Base-by-base conservation (phyloP, 2,888 invertebrate species). In the Bhutanitis thaidina region DNA sequence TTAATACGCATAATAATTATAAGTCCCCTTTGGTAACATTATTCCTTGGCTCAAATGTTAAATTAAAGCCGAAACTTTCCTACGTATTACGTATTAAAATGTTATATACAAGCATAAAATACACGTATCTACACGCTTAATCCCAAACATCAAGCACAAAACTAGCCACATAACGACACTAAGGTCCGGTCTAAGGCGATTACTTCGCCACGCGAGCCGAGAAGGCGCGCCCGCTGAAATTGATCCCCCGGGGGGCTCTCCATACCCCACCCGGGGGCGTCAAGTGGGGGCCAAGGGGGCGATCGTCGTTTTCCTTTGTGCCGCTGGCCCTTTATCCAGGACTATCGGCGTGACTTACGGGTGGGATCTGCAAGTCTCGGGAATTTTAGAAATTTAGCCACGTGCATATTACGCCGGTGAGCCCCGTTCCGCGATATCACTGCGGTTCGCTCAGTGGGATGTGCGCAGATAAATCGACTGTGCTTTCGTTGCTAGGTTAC, bases 151-250 rank as follows among this genome's bases (percentile, higher is more conserved):
- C 50, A 58, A 60, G 59, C 59, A 39, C 55, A 58, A 61, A 65
- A 65, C 64, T 65, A 59, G 61, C 69, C 72, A 68, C 71, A 68
- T 69, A 70, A 70, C 68, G 67, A 64, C 67, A 64, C 69, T 58
- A 59, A 65, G 71, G 74, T 70, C 74, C 72, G 65, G 65, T 60
- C 63, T 77, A 78, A 77, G 77, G 72, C 77, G 78, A 78, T 78
- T 78, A 78, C 74, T 65, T 51, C 62, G 66, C 65, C 69, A 71
- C 71, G 70, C 67, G 62, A 71, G 70, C 67, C 65, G 73, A 67
- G 70, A 73, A 74, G 71, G 70, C 69, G 60, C 64, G 54, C 69
- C 69, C 72, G 64, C 62, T 72, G 72, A 67, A 73, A 76, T 75
- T 73, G 74, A 73, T 73, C 74, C 69, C 67, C 55, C 59, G 57